Evolutionary conservation across 2,888 invertebrate genomes (phyloP).

Genomic region (Perizoma affinitatum): DNA sequence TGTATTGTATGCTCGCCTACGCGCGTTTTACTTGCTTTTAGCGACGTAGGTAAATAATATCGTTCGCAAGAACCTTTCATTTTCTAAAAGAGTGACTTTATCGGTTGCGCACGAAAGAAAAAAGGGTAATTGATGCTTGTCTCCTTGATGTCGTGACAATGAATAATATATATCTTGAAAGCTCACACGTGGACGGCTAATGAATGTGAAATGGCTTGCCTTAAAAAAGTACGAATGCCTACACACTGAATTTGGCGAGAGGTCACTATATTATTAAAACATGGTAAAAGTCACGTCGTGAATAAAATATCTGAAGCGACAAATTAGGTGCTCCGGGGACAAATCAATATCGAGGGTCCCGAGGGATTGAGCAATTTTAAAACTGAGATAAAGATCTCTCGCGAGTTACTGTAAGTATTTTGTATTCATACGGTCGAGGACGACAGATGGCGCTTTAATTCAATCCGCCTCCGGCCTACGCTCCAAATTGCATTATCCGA

Average conservation of each 20-base stretch:
- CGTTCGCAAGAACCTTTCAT: constrained; percentile 72
- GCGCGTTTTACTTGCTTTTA: constrained; percentile 74
- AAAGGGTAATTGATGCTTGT: constrained; percentile 56
- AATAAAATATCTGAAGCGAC: constrained; percentile 73
- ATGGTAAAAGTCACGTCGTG: constrained; percentile 62
- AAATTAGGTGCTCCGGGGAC: constrained; percentile 75
- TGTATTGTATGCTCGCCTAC: constrained; percentile 47
- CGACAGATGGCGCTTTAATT: constrained; percentile 83
- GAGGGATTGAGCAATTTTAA: constrained; percentile 81
- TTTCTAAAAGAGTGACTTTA: constrained; percentile 62
- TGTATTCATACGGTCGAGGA: constrained; percentile 79
- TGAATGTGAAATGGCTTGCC: constrained; percentile 28
- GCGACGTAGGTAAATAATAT: constrained; percentile 69
- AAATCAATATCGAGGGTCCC: constrained; percentile 75
- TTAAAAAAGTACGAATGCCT: constrained; percentile 22
- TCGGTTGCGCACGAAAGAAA: constrained; percentile 60
- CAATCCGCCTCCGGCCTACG: constrained; percentile 81
- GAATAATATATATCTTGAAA: constrained; percentile 62
- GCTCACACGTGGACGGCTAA: constrained; percentile 39
- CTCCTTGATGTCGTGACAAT: constrained; percentile 50
- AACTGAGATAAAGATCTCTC: constrained; percentile 82
- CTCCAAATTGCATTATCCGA: constrained; percentile 80
- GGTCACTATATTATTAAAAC: constrained; percentile 47
- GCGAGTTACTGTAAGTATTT: constrained; percentile 76
- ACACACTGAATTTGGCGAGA: constrained; percentile 37